Evolutionary conservation across 2,113 vertebrate genomes (phyloP), one percentile per base, ranked within the genome.

Genomic region (Aix galericulata): DNA sequence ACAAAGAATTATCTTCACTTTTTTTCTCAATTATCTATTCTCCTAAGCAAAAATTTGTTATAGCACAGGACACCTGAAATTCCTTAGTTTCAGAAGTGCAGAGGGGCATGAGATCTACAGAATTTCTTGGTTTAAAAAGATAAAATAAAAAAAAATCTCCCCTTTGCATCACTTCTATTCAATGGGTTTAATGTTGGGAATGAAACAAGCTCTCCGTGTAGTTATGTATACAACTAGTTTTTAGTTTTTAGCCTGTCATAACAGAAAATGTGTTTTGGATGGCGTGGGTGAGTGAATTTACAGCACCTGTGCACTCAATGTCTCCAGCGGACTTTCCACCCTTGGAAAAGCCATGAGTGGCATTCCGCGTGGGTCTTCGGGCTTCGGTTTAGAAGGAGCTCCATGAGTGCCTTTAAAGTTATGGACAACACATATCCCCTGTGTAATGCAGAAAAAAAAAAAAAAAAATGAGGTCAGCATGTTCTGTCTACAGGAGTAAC

Each of bases 341-440:
- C 99, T 99, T 42, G 99, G 99, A 97, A 99, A 99, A 80, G 99
- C 99, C 99, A 99, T 99, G 82, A 99, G 97, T 2, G 99, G 99
- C 66, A 99, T 98, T 71, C 99, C 99, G 27, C 98, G 98, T 88
- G 99, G 98, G 60, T 99, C 99, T 95, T 99, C 99, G 7, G 98
- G 97, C 97, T 99, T 99, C 97, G 98, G 98, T 97, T 99, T 99
- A 68, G 98, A 98, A 62, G 98, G 97, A 75, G 97, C 88, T 77
- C 98, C 98, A 77, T 99, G 98, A 50, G 97, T 98, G 68, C 99
- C 99, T 98, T 99, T 99, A 89, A 99, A 99, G 97, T 99, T 99
- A 98, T 99, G 99, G 88, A 99, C 99, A 94, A 99, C 99, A 95
- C 99, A 99, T 96, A 99, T 97, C 82, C 99, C 99, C 99, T 99